Percentiles rank a stretch among this genome's conserved stretches.
These are phyloP conservation scores for Altica lythri DNA, from an alignment of 2,888 invertebrate genomes.

Conservation along the genomic window DNA sequence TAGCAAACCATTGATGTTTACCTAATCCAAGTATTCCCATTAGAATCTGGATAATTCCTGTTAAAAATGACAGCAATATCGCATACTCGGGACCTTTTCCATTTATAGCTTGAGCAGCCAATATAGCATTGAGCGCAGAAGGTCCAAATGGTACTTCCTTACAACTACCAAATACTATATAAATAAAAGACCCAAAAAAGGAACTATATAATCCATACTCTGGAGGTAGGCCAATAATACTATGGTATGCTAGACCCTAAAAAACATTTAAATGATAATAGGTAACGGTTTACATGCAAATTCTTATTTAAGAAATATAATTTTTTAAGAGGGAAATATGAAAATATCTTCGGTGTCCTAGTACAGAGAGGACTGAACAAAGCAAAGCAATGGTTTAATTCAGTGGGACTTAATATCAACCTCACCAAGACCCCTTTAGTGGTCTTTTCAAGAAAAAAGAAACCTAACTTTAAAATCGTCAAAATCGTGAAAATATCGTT, in stretches of 20 bases:
- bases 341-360: no score
- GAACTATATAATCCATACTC: conserved; percentile 91
- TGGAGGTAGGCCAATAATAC: conserved; percentile 62
- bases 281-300: background rate
- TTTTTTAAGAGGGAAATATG: no score
- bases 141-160: conserved; percentile 93
- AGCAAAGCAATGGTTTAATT: no score
- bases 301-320: no score
- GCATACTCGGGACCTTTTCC: conserved; percentile 70
- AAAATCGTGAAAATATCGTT: no score
- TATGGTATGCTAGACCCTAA: conserved; percentile 26
- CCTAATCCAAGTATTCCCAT: conserved; percentile 85
- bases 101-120: conserved; percentile 78
- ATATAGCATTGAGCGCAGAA: conserved; percentile 86
- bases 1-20: conserved; percentile 46
- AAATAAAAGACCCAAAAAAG: conserved; percentile 90
- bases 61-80: conserved; percentile 74
- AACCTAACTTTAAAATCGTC: no score
- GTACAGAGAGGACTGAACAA: no score
- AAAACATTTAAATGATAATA: background rate
- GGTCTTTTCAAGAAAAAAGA: no score
- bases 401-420: no score
- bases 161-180: conserved; percentile 88
- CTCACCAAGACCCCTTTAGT: no score
- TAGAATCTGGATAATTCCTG: conserved; percentile 74